Conservation (phyloP, 2,797 vertebrate genomes). For the Spinus olivaceus region DNA sequence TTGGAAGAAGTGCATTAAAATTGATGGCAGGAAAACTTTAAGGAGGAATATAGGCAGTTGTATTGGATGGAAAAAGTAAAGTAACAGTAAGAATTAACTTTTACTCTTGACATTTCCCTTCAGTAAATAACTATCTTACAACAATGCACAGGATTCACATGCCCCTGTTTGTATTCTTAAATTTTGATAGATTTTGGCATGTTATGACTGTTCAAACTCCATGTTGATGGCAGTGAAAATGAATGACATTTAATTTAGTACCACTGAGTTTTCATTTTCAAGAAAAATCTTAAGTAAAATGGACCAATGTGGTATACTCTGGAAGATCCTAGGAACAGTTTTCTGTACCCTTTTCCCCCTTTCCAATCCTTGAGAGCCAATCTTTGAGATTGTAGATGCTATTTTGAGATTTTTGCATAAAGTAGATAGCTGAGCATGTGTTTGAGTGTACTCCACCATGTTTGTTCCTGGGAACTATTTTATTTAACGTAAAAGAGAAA, state of each 20-base stretch:
- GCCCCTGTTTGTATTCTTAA: neutral
- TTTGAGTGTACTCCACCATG: neutral
- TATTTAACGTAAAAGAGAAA: neutral
- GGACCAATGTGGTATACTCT: neutral
- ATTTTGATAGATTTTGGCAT: neutral
- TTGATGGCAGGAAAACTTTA: neutral
- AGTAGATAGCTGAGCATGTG: neutral
- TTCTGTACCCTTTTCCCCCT: neutral
- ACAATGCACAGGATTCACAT: neutral
- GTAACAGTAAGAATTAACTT: neutral
- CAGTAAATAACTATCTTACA: neutral
- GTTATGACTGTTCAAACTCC: neutral
- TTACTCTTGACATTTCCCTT: conserved; percentile 4
- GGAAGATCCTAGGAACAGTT: neutral
- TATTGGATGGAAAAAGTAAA: neutral
- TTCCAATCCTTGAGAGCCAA: neutral
- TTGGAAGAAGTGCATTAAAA: neutral
- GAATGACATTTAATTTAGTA: neutral
- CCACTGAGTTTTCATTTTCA: neutral
- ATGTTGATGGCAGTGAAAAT: neutral
- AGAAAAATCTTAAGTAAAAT: neutral
- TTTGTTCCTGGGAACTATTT: neutral
- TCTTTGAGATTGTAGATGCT: neutral
- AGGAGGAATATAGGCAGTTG: neutral
- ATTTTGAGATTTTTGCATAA: neutral